Evolutionary conservation across 2,888 invertebrate genomes (phyloP), one percentile per base, ranked within the genome.

Genomic region (Diloba caeruleocephala): DNA sequence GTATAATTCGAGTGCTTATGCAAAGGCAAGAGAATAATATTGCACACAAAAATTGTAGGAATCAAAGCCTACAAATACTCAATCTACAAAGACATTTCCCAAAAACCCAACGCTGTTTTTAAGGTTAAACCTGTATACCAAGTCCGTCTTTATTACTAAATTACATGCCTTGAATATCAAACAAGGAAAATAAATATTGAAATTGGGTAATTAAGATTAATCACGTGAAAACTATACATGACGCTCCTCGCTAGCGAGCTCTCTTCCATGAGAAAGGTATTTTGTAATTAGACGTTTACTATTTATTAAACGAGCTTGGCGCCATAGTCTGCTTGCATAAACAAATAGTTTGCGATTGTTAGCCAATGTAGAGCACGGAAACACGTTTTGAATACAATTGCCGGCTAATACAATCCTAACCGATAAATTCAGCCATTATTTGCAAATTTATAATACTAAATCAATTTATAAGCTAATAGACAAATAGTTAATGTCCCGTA

Each of bases 161-260:
- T 62, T 53, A 43, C 34, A 63, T 68, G 69, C 56, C 39, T 68
- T 29, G 70, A 64, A 64, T 57, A 50, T 39, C 50, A 70, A 62
- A 63, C 71, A 70, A 70, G 43, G 44, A 39, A 64, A 64, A 65
- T 64, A 46, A 69, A 63, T 70, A 69, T 69, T 64, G 42, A 64
- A 70, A 57, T 64, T 57, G 44, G 59, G 36, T 70, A 69, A 63
- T 63, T 69, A 46, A 62, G 63, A 68, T 43, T 62, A 49, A 50
- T 70, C 58, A 49, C 49, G 69, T 63, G 46, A 63, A 62, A 46
- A 39, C 39, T 54, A 23, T 25, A 55, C 42, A 31, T 21, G 41
- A n/a, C 32, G 14, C 10, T 32, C n/a, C 21, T 42, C 26, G 10
- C 10, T 39, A 2, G n/a, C 15, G 8, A 28, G 1, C 8, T 12